Evolutionary conservation across 53 echinoderm and acorn worm species (phyloP).

Genomic region (Antedon mediterranea): DNA sequence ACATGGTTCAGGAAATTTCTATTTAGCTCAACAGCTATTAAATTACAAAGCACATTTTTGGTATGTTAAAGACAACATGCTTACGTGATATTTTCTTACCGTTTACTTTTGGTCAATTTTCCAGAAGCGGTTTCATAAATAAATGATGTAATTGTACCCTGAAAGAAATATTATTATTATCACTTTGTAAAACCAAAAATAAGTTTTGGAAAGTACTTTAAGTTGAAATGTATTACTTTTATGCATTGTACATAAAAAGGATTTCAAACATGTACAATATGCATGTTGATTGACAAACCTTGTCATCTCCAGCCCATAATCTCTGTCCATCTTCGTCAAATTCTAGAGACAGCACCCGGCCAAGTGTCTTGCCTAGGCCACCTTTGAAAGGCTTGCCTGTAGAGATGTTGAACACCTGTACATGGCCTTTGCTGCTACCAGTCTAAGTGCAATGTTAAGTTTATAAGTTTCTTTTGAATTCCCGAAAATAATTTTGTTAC

Average conservation of each 20-base stretch:
- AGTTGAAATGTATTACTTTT: no score
- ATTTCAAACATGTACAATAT: no score
- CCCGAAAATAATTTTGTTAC: no score
- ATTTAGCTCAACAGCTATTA: no score
- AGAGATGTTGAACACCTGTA: slow-evolving; percentile 78
- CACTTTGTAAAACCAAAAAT: no score
- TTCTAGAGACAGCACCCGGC: slow-evolving; percentile 49
- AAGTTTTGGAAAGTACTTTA: no score
- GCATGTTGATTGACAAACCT: slow-evolving; percentile 17
- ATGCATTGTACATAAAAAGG: no score
- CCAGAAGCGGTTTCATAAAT: slow-evolving; percentile 86
- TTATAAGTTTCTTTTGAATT: no score
- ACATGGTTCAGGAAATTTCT: no score
- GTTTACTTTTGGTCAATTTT: slow-evolving; percentile 69
- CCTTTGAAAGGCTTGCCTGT: slow-evolving; percentile 78
- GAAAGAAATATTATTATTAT: no score
- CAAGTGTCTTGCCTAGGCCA: slow-evolving; percentile 54
- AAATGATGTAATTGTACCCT: slow-evolving; percentile 80
- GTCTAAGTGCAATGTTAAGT: slow-evolving; percentile 20
- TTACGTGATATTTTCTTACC: slow-evolving; percentile 41
- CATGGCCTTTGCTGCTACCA: slow-evolving; percentile 63
- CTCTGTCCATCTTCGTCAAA: slow-evolving; percentile 67
- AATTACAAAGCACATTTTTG: no score
- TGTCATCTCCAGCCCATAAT: slow-evolving; percentile 93
- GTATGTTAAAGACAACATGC: no score